phyloP scores from a whole-genome alignment of 2,113 vertebrate species.

The Tetrax tetrax region DNA sequence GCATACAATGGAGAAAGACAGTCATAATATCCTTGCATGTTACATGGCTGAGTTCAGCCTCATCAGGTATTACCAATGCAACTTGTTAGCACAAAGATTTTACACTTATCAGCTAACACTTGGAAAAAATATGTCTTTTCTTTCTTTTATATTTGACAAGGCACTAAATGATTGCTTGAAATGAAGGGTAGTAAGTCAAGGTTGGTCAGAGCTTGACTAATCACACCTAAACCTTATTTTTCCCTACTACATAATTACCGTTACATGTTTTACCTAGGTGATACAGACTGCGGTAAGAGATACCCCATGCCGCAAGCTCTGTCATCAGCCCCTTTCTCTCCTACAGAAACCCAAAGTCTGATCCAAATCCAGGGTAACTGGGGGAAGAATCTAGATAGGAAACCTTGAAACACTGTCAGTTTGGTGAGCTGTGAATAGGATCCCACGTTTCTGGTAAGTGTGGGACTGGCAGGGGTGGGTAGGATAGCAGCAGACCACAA shows the following conservation, averaged over 20 bases:
- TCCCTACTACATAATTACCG: neutral
- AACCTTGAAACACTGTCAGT: neutral
- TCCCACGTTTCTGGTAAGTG: fast-evolving
- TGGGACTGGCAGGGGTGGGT: neutral
- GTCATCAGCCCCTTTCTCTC: neutral
- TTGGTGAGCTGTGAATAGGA: neutral
- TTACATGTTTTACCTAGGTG: fast-evolving
- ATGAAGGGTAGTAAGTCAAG: neutral
- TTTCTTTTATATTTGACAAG: neutral
- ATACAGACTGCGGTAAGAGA: neutral
- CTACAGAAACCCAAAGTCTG: neutral
- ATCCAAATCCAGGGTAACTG: neutral
- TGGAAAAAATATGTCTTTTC: neutral
- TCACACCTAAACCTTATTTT: neutral
- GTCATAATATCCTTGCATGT: neutral
- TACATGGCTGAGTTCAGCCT: neutral
- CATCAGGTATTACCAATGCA: neutral
- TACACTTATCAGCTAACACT: neutral
- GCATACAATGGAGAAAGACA: neutral
- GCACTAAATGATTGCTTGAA: neutral
- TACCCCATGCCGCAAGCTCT: neutral
- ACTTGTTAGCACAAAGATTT: neutral
- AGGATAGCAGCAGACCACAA: neutral
- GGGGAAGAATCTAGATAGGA: neutral
- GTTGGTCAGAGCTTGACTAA: neutral